Evolutionary conservation across 2,888 invertebrate genomes (phyloP).

Genomic region (Fragum sueziense): DNA sequence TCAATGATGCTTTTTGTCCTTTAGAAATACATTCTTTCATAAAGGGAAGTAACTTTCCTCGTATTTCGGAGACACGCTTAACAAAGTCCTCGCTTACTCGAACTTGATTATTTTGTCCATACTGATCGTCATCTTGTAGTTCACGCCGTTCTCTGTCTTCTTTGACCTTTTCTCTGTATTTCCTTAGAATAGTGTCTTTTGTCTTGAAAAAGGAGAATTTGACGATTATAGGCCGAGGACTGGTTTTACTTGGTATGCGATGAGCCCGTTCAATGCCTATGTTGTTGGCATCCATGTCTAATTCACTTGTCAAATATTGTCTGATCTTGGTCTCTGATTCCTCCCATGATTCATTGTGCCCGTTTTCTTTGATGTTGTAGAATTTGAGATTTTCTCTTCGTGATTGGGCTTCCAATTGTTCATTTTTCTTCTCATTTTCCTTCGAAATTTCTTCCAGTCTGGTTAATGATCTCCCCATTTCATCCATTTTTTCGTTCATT

Average conservation of each 20-base stretch:
- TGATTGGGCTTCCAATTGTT: background rate
- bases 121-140: background rate
- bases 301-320: background rate
- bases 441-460: background rate
- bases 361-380: background rate
- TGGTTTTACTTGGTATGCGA: background rate
- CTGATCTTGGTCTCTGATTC: background rate
- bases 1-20: background rate
- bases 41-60: slow-evolving; percentile 7
- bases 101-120: background rate
- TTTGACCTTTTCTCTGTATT: slow-evolving; percentile 4
- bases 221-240: background rate
- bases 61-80: background rate
- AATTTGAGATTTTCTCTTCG: background rate
- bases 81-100: slow-evolving; percentile 1
- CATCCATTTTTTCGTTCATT: background rate
- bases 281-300: slow-evolving; percentile 1
- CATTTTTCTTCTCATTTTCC: background rate
- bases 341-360: background rate
- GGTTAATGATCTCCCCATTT: background rate
- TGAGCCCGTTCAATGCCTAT: background rate
- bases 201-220: background rate
- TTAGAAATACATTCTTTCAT: background rate
- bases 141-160: background rate
- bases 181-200: background rate